Conservation (phyloP, 2,113 vertebrate genomes). For the Tichodroma muraria region DNA sequence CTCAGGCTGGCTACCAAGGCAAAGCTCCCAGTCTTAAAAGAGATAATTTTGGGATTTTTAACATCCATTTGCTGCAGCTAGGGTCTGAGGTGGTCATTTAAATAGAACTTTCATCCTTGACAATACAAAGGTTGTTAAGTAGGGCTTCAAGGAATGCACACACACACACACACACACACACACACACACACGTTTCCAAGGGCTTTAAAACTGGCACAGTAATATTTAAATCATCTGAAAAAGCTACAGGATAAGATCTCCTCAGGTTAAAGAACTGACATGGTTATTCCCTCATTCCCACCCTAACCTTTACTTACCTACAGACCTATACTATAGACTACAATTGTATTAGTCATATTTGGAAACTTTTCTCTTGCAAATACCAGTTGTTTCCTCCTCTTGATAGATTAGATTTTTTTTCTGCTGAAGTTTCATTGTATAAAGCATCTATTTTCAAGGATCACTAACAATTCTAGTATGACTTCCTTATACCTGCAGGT, state of each 20-base stretch:
- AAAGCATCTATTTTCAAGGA: background rate
- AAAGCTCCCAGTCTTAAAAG: background rate
- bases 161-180: accelerated
- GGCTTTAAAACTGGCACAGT: background rate
- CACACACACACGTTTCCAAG: background rate
- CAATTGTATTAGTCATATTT: background rate
- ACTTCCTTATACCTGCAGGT: background rate
- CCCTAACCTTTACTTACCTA: background rate
- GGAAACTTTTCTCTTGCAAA: background rate
- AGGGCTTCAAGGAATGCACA: background rate
- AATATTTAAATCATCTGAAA: background rate
- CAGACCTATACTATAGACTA: background rate
- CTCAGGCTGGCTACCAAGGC: background rate
- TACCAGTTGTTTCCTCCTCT: background rate
- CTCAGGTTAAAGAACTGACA: background rate
- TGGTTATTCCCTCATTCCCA: background rate
- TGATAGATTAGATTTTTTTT: background rate
- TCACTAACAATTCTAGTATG: background rate
- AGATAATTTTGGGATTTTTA: background rate
- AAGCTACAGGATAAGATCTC: background rate
- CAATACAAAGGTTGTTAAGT: background rate
- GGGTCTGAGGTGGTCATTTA: background rate
- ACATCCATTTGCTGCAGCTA: background rate
- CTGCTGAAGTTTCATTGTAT: background rate
- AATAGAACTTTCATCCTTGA: background rate